Base-by-base conservation (phyloP, 2,113 vertebrate genomes). In the Petroica traversi region DNA sequence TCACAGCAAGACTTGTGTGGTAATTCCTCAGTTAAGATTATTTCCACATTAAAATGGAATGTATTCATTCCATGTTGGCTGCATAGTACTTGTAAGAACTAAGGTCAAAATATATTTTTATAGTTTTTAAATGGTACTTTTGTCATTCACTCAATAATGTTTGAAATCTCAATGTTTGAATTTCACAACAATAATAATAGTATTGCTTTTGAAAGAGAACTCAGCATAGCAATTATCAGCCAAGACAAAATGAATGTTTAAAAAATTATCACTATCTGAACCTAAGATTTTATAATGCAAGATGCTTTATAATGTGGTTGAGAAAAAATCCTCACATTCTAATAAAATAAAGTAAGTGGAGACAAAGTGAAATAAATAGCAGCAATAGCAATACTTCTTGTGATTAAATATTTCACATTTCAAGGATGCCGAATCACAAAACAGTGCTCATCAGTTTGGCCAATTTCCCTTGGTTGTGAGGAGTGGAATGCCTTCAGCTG, bases 401-500 rank as follows among this genome's bases (percentile, higher is more conserved):
- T 71, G 80, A 95, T 85, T 85, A 92, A 96, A 85, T 86, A 80
- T 85, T 92, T 85, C 59, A 52, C 38, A 57, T 94, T 90, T 89
- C 78, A 88, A 76, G 28, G 15, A 38, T 76, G 18, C 16, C 26
- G 66, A 28, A 88, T 92, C 55, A 51, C 19, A 74, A 58, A 90
- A 69, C 41, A 73, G 20, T 88, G 46, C 29, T 85, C 36, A 61
- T 52, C 51, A 48, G 14, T 88, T 93, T 92, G 78, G 74, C n/a
- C 63, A 63, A 2, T 85, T 75, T 76, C 31, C 29, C 48, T 77
- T 41, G 58, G 15, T n/a, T 57, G 12, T 73, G 69, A 74, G 75
- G 71, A 91, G 40, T 36, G 13, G 59, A 92, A 82, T 1, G 1
- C 46, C 18, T 85, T 74, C 36, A 85, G 41, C 61, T 4, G 0